These are phyloP conservation scores for Drosophila pseudoobscura DNA, from an alignment of 1,140 invertebrate species.

Conservation along the genomic window DNA sequence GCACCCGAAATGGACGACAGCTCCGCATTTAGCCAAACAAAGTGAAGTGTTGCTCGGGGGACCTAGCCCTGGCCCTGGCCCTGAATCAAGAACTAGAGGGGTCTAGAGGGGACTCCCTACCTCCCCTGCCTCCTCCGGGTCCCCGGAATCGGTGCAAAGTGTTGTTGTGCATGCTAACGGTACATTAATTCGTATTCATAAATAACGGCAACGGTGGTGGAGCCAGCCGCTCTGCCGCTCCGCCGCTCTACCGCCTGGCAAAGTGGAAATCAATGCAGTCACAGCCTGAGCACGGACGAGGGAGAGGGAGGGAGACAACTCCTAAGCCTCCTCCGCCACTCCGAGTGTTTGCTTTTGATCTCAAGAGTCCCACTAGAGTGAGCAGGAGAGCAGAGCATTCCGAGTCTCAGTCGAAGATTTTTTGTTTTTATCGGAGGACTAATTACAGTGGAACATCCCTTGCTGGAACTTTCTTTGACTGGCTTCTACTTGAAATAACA, in stretches of 20 bases:
- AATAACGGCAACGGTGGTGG: conserved; percentile 41
- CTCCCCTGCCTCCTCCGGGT: no score
- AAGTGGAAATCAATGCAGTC: conserved; percentile 75
- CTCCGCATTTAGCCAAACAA: conserved; percentile 73
- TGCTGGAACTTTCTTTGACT: no score
- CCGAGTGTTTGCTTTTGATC: conserved; percentile 20
- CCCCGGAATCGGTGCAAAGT: conserved; percentile 30
- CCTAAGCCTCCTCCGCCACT: conserved; percentile 2
- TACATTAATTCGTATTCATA: conserved; percentile 78
- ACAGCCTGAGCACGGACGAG: not conserved
- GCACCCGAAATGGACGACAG: conserved; percentile 67
- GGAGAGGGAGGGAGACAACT: not conserved
- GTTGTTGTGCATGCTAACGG: conserved; percentile 70
- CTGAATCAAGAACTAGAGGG: no score
- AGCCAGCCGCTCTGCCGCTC: conserved; percentile 5
- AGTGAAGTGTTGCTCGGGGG: conserved; percentile 40
- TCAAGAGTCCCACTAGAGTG: no score
- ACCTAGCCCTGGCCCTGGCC: conserved; percentile 12
- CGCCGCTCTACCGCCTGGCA: not conserved
- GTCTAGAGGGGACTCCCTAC: not conserved
- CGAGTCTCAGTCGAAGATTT: no score
- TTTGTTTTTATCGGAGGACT: no score
- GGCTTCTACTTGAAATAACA: no score
- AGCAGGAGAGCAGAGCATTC: no score
- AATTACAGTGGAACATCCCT: no score